A percentile compares a stretch with the other conserved stretches of the same genome.
Evolutionary conservation across 2,888 invertebrate species (phyloP).

Genomic region (Thymelicus lineola): DNA sequence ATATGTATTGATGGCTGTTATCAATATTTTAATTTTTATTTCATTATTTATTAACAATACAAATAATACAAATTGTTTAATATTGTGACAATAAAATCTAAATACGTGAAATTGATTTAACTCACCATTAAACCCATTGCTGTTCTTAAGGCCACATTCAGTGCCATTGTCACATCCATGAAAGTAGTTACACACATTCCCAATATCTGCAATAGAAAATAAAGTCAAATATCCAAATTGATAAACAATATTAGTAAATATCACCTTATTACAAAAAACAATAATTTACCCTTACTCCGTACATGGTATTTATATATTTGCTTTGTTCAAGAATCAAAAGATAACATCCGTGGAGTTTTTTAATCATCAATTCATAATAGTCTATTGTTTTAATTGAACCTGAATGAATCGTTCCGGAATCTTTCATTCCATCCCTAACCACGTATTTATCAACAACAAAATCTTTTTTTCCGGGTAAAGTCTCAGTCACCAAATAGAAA

Average conservation of each 20-base stretch:
- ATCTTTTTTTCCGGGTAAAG: not conserved
- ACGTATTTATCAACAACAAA: not conserved
- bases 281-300: conserved; percentile 19
- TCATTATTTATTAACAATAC: too few species aligned
- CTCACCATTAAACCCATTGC: conserved; percentile 40
- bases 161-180: not conserved
- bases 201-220: conserved; percentile 13
- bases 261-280: not conserved
- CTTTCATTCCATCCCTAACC: not conserved
- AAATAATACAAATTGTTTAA: too few species aligned
- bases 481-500: conserved; percentile 19
- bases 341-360: conserved; percentile 18
- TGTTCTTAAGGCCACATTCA: conserved; percentile 9
- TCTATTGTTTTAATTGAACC: not conserved
- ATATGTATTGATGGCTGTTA: too few species aligned
- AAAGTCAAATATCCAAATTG: not conserved
- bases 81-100: not conserved
- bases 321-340: conserved; percentile 23
- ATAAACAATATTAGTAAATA: too few species aligned
- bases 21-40: too few species aligned
- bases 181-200: conserved; percentile 1
- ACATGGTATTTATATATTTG: conserved; percentile 18
- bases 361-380: not conserved
- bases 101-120: not conserved
- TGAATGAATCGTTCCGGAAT: not conserved